These are phyloP conservation scores for Cerceris rybyensis DNA, from an alignment of 2,888 invertebrate species.

Conservation along the genomic window DNA sequence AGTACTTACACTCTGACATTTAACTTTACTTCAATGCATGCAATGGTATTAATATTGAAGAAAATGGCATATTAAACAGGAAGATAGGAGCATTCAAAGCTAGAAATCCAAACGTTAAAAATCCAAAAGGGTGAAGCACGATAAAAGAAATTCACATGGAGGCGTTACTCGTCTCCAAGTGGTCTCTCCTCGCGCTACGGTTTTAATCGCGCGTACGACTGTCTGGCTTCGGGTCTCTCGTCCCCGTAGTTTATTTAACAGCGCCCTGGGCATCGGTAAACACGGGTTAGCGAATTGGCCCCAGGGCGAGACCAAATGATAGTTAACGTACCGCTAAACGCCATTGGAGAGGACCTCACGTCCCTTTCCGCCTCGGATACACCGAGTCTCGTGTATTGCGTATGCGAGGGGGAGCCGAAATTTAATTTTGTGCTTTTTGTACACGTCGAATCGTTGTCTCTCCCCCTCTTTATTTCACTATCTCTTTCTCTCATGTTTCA, in stretches of 20 bases:
- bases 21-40: too few species aligned
- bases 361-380: slow-evolving; percentile 59
- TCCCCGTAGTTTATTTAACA: slow-evolving; percentile 80
- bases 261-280: slow-evolving; percentile 81
- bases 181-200: slow-evolving; percentile 54
- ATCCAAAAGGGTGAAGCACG: too few species aligned
- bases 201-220: slow-evolving; percentile 69
- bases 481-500: slow-evolving; percentile 24
- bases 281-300: slow-evolving; percentile 82
- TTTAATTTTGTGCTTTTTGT: slow-evolving; percentile 82
- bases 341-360: slow-evolving; percentile 76
- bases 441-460: slow-evolving; percentile 75
- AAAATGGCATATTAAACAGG: too few species aligned
- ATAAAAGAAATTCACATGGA: too few species aligned
- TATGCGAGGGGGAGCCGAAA: slow-evolving; percentile 78
- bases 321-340: slow-evolving; percentile 81
- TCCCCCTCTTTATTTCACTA: slow-evolving; percentile 36
- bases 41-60: too few species aligned
- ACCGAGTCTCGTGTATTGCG: slow-evolving; percentile 74
- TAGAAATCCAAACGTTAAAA: too few species aligned
- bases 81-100: too few species aligned
- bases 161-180: slow-evolving; percentile 29
- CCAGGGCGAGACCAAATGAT: slow-evolving; percentile 79
- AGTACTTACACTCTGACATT: too few species aligned
- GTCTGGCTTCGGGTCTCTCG: slow-evolving; percentile 62